A percentile compares a stretch with the other conserved stretches of the same genome.
phyloP scores from a whole-genome alignment of 2,888 invertebrate species.

The Aricia artaxerxes region DNA sequence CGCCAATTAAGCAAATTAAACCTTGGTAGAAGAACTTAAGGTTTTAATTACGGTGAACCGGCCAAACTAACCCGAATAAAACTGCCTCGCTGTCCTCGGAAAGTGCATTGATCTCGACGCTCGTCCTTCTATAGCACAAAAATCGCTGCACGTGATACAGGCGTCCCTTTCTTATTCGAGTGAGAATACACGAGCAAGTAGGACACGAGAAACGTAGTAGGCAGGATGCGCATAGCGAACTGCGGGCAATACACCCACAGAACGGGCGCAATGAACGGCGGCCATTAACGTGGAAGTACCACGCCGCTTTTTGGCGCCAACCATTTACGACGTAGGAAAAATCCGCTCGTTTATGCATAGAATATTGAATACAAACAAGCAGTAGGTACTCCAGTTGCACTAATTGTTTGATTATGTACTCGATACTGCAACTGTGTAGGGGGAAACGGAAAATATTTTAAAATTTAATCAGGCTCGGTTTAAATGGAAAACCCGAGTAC shows the following conservation, averaged over 20 bases:
- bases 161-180: conserved; percentile 62
- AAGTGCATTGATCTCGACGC: conserved; percentile 78
- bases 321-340: conserved; percentile 45
- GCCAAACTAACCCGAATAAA: conserved; percentile 65
- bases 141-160: conserved; percentile 73
- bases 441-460: conserved; percentile 1
- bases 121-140: conserved; percentile 77
- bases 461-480: conserved; percentile 7
- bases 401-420: background rate
- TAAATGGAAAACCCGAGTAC: background rate
- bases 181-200: conserved; percentile 56
- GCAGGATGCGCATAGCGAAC: conserved; percentile 76
- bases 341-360: conserved; percentile 35
- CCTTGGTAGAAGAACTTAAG: conserved; percentile 58
- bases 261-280: conserved; percentile 76
- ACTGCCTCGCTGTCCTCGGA: conserved; percentile 75
- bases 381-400: background rate
- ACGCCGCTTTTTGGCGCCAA: conserved; percentile 75
- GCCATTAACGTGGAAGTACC: conserved; percentile 69
- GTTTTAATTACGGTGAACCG: conserved; percentile 57
- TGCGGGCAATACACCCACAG: conserved; percentile 75
- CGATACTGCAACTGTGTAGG: background rate
- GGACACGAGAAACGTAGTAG: conserved; percentile 69
- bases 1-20: conserved; percentile 50
- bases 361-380: conserved; percentile 22